These are phyloP conservation scores for Triops longicaudatus DNA, from an alignment of 1,140 invertebrate species.

Conservation along the genomic window DNA sequence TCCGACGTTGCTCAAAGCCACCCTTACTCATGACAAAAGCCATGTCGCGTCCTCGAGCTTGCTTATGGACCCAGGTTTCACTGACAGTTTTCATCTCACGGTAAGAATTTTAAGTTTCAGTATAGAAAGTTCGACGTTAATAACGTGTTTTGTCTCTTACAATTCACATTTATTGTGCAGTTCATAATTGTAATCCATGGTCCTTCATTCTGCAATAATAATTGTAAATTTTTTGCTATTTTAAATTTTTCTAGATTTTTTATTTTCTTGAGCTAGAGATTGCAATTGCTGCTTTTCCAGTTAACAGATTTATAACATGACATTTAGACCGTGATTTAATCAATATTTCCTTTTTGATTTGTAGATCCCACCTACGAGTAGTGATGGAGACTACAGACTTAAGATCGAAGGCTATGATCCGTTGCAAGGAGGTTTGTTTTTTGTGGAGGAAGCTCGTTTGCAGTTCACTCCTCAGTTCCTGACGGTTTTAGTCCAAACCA, in stretches of 20 bases:
- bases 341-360: too few relatives aligned
- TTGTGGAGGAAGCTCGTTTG: slow-evolving; percentile 38
- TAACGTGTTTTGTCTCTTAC: not conserved
- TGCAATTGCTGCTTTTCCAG: too few relatives aligned
- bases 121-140: not conserved
- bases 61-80: slow-evolving; percentile 33
- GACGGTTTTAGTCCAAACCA: slow-evolving; percentile 44
- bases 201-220: too few relatives aligned
- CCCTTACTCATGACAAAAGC: slow-evolving; percentile 37
- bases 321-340: too few relatives aligned
- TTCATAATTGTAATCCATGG: too few relatives aligned
- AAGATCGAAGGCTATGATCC: slow-evolving; percentile 40
- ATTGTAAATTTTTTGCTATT: too few relatives aligned
- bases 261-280: too few relatives aligned
- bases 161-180: too few relatives aligned
- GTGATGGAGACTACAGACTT: slow-evolving; percentile 39
- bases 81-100: slow-evolving; percentile 37
- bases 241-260: too few relatives aligned
- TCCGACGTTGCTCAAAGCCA: slow-evolving; percentile 27
- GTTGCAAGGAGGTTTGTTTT: slow-evolving; percentile 40
- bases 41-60: slow-evolving; percentile 36
- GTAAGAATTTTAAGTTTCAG: slow-evolving; percentile 31
- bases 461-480: slow-evolving; percentile 42
- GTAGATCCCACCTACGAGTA: slow-evolving; percentile 37
- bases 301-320: too few relatives aligned